Percentiles rank a stretch among this genome's conserved stretches.
These are phyloP conservation scores for Pantala flavescens DNA, from an alignment of 1,140 invertebrate genomes.

Conservation along the genomic window DNA sequence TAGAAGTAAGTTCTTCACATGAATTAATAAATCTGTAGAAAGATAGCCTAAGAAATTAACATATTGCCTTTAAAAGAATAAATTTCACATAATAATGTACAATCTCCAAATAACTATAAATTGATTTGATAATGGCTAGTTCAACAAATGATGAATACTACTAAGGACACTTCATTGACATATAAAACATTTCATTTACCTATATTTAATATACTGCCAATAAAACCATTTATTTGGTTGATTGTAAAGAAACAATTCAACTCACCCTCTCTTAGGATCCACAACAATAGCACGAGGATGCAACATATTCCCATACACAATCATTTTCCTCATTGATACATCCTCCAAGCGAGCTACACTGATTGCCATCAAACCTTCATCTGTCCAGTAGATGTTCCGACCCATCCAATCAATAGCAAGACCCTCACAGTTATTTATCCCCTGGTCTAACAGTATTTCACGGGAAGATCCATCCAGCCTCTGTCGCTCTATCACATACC, in stretches of 20 bases:
- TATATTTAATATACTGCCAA: constrained; percentile 16
- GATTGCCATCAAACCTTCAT: constrained; percentile 49
- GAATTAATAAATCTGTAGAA: too few species aligned
- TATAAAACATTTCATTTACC: not conserved
- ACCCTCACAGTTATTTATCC: constrained; percentile 50
- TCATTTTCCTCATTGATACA: constrained; percentile 38
- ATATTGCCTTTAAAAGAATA: too few species aligned
- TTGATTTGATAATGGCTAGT: too few species aligned
- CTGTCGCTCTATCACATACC: constrained; percentile 39
- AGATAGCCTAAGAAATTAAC: too few species aligned
- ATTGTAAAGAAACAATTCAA: not conserved
- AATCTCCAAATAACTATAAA: too few species aligned
- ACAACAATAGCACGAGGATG: constrained; percentile 57
- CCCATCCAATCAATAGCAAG: constrained; percentile 69
- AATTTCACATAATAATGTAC: too few species aligned
- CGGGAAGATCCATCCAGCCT: constrained; percentile 33
- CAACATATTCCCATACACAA: constrained; percentile 41
- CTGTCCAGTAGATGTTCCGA: constrained; percentile 73
- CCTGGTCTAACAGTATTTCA: constrained; percentile 35
- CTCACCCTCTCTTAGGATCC: constrained; percentile 46
- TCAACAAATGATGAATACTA: too few species aligned
- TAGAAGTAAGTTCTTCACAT: too few species aligned
- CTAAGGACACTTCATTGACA: too few species aligned
- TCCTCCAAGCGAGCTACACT: constrained; percentile 48
- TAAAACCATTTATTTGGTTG: constrained; percentile 31